Percentiles rank a stretch among this genome's conserved stretches.
Evolutionary conservation across 2,113 vertebrate species (phyloP).

Genomic region (Sander vitreus): DNA sequence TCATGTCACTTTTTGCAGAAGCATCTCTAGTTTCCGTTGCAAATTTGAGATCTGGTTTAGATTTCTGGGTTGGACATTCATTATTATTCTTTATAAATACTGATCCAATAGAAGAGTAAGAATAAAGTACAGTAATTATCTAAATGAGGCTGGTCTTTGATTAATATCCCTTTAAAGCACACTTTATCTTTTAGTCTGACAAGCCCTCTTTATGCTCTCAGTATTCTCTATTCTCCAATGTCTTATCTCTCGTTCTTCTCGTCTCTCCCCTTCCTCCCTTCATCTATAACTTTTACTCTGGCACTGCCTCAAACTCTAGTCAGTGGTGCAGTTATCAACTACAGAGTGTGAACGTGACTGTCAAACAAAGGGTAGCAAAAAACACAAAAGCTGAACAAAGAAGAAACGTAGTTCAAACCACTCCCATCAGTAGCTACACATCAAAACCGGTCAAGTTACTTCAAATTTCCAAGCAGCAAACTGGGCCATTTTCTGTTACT

Average conservation of each 20-base stretch:
- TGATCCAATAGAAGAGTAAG: not conserved
- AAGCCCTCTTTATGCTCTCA: not conserved
- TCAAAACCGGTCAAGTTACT: slow-evolving; percentile 26
- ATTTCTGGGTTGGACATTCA: not conserved
- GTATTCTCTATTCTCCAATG: not conserved
- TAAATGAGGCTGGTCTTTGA: not conserved
- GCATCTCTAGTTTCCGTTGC: not conserved
- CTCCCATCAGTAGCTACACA: slow-evolving; percentile 6
- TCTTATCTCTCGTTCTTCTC: not conserved
- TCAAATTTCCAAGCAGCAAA: slow-evolving; percentile 2
- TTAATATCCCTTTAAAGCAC: not conserved
- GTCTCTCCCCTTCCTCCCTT: not conserved
- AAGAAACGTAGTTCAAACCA: slow-evolving; percentile 17
- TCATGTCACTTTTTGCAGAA: not conserved
- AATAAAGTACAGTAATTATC: not conserved
- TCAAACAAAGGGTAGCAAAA: slow-evolving; percentile 5
- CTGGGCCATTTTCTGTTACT: slow-evolving; percentile 28
- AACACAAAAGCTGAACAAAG: slow-evolving; percentile 1
- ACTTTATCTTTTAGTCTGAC: not conserved
- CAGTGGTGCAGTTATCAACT: slow-evolving; percentile 23
- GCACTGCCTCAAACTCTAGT: slow-evolving; percentile 2
- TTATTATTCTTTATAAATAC: not conserved
- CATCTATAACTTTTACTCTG: not conserved
- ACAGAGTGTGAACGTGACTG: not conserved
- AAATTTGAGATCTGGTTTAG: not conserved